Evolutionary conservation across 2,797 vertebrate genomes (phyloP).

Genomic region (Poeciliopsis presidionis): DNA sequence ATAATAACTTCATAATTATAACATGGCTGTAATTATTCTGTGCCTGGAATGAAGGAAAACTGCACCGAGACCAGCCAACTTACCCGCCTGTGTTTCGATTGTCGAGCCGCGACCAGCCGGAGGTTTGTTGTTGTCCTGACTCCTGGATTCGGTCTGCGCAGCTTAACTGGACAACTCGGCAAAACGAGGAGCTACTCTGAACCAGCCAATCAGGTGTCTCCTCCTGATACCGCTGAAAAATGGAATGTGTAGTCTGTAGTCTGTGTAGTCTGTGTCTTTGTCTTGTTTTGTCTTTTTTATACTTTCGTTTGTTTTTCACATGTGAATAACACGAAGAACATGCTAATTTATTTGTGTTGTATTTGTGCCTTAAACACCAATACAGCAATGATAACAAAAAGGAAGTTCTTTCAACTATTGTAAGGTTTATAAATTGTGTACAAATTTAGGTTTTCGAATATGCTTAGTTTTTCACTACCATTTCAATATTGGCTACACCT

Average conservation of each 20-base stretch:
- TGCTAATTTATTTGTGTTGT: too few species aligned
- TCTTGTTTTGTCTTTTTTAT: not conserved
- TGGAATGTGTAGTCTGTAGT: too few species aligned
- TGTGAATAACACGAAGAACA: too few species aligned
- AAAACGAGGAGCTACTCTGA: not conserved
- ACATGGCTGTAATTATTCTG: not conserved
- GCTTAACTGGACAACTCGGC: not conserved
- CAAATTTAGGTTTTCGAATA: too few species aligned
- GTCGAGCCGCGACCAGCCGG: not conserved
- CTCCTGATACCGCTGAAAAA: not conserved
- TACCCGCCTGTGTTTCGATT: not conserved
- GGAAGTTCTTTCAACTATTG: too few species aligned
- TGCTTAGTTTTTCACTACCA: too few species aligned
- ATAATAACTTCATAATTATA: not conserved
- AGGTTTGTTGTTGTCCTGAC: not conserved
- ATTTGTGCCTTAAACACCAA: too few species aligned
- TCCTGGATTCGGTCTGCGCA: not conserved
- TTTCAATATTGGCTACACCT: too few species aligned
- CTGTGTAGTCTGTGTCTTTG: not conserved
- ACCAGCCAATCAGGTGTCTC: not conserved
- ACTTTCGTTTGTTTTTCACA: not conserved
- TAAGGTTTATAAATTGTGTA: too few species aligned
- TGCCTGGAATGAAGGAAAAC: not conserved
- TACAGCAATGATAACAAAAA: too few species aligned
- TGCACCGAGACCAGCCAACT: not conserved